Evolutionary conservation across 2,113 vertebrate species (phyloP).

Genomic region (Setophaga coronata): DNA sequence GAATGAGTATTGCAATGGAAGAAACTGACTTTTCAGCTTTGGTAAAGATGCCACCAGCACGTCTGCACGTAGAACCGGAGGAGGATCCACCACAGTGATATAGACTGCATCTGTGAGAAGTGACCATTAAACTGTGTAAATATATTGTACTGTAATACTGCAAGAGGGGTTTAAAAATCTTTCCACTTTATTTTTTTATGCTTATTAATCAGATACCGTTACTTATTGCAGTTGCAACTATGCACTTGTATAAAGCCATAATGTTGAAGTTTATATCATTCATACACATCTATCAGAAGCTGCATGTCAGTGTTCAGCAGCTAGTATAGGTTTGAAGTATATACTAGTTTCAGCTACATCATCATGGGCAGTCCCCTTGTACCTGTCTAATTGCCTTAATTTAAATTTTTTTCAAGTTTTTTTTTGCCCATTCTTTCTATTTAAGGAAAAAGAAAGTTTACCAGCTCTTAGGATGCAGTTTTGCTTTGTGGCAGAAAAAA

Average conservation of each 20-base stretch:
- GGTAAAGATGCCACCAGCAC: slow-evolving; percentile 66
- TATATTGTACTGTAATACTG: slow-evolving; percentile 77
- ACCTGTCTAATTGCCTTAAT: slow-evolving; percentile 82
- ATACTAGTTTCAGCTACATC: slow-evolving; percentile 59
- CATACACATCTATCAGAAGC: slow-evolving; percentile 48
- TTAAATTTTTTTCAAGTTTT: slow-evolving; percentile 69
- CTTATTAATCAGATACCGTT: slow-evolving; percentile 72
- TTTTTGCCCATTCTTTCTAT: slow-evolving; percentile 74
- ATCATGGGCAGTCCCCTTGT: slow-evolving; percentile 64
- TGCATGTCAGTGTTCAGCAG: slow-evolving; percentile 74
- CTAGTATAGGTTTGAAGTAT: slow-evolving; percentile 54
- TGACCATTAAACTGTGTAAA: slow-evolving; percentile 76
- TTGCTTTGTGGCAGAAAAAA: slow-evolving; percentile 78
- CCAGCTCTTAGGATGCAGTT: slow-evolving; percentile 77
- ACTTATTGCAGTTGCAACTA: slow-evolving; percentile 75
- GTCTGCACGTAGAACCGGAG: slow-evolving; percentile 45
- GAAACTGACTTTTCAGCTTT: slow-evolving; percentile 50
- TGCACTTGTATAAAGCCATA: slow-evolving; percentile 81
- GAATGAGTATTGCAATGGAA: slow-evolving; percentile 19
- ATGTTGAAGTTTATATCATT: slow-evolving; percentile 59
- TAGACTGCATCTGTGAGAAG: slow-evolving; percentile 67
- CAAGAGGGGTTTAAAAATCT: slow-evolving; percentile 75
- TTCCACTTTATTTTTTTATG: slow-evolving; percentile 81
- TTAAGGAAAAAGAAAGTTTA: slow-evolving; percentile 72
- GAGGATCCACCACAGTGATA: slow-evolving; percentile 57